Conservation (phyloP, 1,140 invertebrate species). For the Lepidurus packardi region DNA sequence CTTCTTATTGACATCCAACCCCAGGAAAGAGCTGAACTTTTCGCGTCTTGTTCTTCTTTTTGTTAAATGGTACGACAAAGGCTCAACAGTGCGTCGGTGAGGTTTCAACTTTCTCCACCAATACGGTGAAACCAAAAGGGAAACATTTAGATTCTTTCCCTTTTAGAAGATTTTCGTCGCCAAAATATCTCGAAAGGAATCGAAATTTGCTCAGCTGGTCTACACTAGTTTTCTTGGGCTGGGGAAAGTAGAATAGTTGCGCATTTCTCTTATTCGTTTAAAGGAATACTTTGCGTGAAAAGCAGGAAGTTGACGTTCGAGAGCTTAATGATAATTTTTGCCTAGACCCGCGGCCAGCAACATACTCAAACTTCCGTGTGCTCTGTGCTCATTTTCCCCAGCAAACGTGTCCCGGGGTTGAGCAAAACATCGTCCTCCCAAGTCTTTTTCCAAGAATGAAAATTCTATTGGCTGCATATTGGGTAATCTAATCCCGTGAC, state of each 20-base stretch:
- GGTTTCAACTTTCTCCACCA: background rate
- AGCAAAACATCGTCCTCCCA: background rate
- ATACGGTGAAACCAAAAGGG: background rate
- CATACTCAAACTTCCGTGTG: background rate
- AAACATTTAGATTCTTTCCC: background rate
- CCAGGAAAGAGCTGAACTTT: background rate
- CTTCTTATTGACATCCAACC: background rate
- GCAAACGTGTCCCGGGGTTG: background rate
- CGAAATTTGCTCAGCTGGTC: background rate
- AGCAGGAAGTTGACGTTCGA: background rate
- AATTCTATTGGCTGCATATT: background rate
- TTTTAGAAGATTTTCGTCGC: background rate
- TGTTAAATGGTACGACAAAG: too few relatives aligned
- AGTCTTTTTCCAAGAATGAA: background rate
- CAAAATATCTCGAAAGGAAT: background rate
- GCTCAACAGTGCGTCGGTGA: background rate
- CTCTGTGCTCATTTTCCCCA: too few relatives aligned
- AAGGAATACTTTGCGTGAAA: background rate
- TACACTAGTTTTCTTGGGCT: background rate
- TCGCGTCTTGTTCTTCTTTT: too few relatives aligned
- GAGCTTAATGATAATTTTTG: background rate
- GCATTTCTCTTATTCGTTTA: constrained; percentile 12
- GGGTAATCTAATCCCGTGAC: background rate
- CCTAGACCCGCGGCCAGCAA: background rate
- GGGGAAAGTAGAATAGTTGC: constrained; percentile 15